Evolutionary conservation across 1,140 invertebrate genomes (phyloP).

Genomic region (Batillaria attramentaria): DNA sequence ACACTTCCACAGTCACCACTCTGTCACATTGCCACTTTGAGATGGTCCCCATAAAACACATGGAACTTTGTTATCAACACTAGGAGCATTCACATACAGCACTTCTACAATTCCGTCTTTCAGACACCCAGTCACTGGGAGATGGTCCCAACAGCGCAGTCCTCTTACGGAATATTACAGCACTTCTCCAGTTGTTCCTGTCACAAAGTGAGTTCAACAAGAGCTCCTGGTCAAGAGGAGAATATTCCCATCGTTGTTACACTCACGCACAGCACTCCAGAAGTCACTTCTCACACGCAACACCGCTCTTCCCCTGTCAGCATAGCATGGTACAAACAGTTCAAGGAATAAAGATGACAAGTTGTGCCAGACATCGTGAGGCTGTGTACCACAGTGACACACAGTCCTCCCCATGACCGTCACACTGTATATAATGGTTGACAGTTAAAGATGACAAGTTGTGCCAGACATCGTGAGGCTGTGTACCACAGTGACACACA

Average conservation of each 20-base stretch:
- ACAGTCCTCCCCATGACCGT: not conserved
- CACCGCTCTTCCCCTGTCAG: not conserved
- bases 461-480: constrained; percentile 33
- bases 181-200: not conserved
- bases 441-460: constrained; percentile 24
- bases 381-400: not conserved
- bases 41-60: too few species aligned
- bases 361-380: not conserved
- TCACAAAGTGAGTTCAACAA: not conserved
- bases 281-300: not conserved
- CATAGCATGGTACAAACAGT: not conserved
- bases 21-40: too few species aligned
- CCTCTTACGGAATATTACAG: not conserved
- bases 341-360: constrained; percentile 1
- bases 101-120: too few species aligned
- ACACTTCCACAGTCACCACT: too few species aligned
- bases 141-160: not conserved
- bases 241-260: not conserved
- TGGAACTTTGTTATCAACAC: too few species aligned
- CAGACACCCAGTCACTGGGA: too few species aligned
- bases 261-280: too few species aligned
- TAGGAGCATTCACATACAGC: too few species aligned
- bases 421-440: not conserved
- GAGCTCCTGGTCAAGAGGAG: not conserved
- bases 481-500: constrained; percentile 34